Conservation (phyloP, 1,140 invertebrate species). For the Megalonaias nervosa region DNA sequence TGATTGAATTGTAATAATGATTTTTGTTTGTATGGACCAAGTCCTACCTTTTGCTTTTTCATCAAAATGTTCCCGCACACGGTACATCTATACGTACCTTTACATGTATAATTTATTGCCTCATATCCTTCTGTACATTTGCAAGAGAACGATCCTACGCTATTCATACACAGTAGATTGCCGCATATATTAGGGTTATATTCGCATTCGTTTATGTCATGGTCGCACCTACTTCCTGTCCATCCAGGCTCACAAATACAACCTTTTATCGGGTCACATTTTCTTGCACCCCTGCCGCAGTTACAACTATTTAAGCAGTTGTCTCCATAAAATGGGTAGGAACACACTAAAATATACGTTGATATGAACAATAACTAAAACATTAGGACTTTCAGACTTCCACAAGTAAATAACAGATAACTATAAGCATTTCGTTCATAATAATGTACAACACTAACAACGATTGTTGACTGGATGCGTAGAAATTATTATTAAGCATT, state of each 20-base stretch:
- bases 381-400: too few species aligned
- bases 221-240: constrained; percentile 15
- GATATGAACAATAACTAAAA: too few species aligned
- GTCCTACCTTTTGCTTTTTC: too few species aligned
- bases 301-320: too few species aligned
- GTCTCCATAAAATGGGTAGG: too few species aligned
- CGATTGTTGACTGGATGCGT: not conserved
- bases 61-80: too few species aligned
- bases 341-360: too few species aligned
- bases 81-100: constrained; percentile 9
- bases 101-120: constrained; percentile 1
- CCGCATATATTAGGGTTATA: constrained; percentile 5
- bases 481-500: not conserved
- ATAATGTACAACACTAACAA: too few species aligned
- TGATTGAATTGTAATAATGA: too few species aligned
- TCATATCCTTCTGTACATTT: constrained; percentile 30
- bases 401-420: too few species aligned
- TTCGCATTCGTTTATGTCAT: constrained; percentile 36
- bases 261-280: constrained; percentile 18
- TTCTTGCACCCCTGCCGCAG: not conserved
- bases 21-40: too few species aligned
- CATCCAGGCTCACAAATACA: constrained; percentile 34
- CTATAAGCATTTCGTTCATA: too few species aligned
- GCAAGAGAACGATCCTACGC: constrained; percentile 29
- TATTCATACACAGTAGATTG: constrained; percentile 20